Conservation (phyloP, 2,888 invertebrate genomes). For the Dioctria rufipes region DNA sequence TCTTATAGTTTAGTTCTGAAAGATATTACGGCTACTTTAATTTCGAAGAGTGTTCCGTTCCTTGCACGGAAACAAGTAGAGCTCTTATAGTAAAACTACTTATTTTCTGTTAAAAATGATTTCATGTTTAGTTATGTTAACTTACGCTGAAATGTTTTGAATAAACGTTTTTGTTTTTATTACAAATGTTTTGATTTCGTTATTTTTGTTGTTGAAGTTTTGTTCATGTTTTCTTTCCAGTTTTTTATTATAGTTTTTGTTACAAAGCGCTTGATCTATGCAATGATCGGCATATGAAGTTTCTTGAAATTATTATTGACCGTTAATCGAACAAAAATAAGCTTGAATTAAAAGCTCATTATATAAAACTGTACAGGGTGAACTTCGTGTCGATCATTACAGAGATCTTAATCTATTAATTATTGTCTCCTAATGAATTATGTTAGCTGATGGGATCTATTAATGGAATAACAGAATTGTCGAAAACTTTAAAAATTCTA, state of each 20-base stretch:
- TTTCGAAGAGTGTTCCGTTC: conserved; percentile 22
- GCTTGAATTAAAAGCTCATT: too few species aligned
- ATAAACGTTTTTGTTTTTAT: conserved; percentile 37
- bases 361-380: too few species aligned
- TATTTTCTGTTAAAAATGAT: conserved; percentile 31
- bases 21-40: conserved; percentile 44
- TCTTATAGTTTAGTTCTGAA: conserved; percentile 28
- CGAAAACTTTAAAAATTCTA: too few species aligned
- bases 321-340: too few species aligned
- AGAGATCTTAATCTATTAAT: too few species aligned
- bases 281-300: too few species aligned
- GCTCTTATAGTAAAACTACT: conserved; percentile 44
- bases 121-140: conserved; percentile 46
- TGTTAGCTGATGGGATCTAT: too few species aligned
- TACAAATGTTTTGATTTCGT: conserved; percentile 13
- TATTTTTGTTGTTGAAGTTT: neutral
- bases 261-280: too few species aligned
- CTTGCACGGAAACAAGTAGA: conserved; percentile 20
- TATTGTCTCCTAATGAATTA: too few species aligned
- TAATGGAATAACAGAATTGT: too few species aligned
- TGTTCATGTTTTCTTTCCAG: neutral
- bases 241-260: neutral
- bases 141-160: conserved; percentile 42
- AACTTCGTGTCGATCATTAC: too few species aligned
- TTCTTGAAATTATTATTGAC: too few species aligned